Evolutionary conservation across 2,888 invertebrate genomes (phyloP), one percentile per base, ranked within the genome.

Genomic region (Ophonus ardosiacus): DNA sequence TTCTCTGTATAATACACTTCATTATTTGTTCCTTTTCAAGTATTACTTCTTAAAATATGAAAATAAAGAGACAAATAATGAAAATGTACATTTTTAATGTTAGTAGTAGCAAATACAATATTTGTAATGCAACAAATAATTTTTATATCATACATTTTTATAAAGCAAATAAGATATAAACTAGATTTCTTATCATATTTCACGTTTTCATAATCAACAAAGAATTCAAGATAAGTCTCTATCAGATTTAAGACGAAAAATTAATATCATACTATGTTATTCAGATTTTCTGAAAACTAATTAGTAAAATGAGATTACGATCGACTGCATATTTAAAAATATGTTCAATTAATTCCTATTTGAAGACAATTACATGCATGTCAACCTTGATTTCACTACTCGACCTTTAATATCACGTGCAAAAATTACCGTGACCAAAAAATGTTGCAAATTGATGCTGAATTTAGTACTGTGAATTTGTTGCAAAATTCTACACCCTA

Each of bases 241-340:
- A 78, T 78, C 78, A 13, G 78, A 78, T 78, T 61, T 65, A 81
- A 68, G 56, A 31, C 68, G 81, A 81, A 81, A 81, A 68, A 10
- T 10, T 7, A 51, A 21, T 13, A 31, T 68, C 65, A 63, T 10
- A 61, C 63, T 59, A 18, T 18, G 65, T 43, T 74, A 74, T 74
- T 40, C 43, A 74, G 17, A 43, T 74, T 51, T 74, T 43, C 43
- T 18, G 40, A 74, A 18, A 74, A 74, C 10, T 43, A 74, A 74
- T 74, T 74, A 74, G 21, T 43, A 43, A 74, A 74, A 74, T 74
- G 43, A 71, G 15, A 17, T 7, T 17, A 40, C 17, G 17, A 65
- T 68, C 10, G 10, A 74, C 17, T 43, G n/a, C 43, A 74, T 15
- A 43, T 74, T 74, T 51, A 40, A 74, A 74, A 21, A 43, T 43